These are phyloP conservation scores for Acanthopagrus latus DNA, from an alignment of 2,797 vertebrate species.

Conservation along the genomic window DNA sequence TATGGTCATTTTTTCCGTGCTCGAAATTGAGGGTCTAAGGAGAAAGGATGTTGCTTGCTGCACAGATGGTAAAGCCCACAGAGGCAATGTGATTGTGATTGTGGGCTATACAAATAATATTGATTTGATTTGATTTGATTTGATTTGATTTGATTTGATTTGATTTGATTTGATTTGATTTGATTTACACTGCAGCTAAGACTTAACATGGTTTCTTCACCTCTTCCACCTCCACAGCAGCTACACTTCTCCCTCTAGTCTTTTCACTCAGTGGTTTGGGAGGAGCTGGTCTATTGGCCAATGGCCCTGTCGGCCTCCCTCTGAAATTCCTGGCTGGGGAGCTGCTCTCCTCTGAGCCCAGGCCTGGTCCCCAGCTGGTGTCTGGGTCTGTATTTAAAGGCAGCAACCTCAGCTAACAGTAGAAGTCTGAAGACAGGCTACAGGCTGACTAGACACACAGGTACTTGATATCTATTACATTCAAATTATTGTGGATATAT, in stretches of 20 bases:
- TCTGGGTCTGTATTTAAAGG: constrained; percentile 2
- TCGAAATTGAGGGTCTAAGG: too few relatives aligned
- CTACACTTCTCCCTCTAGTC: constrained; percentile 35
- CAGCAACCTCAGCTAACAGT: not conserved
- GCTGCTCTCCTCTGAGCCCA: constrained; percentile 29
- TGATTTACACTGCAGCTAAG: constrained; percentile 2
- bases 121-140: too few relatives aligned
- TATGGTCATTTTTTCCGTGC: too few relatives aligned
- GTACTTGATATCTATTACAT: not conserved
- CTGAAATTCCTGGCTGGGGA: constrained; percentile 6
- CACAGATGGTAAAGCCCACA: too few relatives aligned
- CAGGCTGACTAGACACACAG: not conserved
- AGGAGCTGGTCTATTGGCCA: constrained; percentile 29
- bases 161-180: too few relatives aligned
- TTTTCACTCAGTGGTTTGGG: constrained; percentile 51
- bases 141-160: too few relatives aligned
- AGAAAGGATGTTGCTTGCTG: too few relatives aligned
- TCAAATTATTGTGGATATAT: not conserved
- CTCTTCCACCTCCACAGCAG: constrained; percentile 29
- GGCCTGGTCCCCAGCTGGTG: constrained; percentile 40
- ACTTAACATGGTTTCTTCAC: constrained; percentile 24
- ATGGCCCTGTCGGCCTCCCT: constrained; percentile 23
- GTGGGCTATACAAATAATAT: too few relatives aligned
- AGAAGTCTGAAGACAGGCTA: not conserved
- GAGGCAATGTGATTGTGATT: too few relatives aligned